Percentiles rank a stretch among this genome's conserved stretches.
phyloP scores from a whole-genome alignment of 2,797 vertebrate species.

The Prunella strophiata region DNA sequence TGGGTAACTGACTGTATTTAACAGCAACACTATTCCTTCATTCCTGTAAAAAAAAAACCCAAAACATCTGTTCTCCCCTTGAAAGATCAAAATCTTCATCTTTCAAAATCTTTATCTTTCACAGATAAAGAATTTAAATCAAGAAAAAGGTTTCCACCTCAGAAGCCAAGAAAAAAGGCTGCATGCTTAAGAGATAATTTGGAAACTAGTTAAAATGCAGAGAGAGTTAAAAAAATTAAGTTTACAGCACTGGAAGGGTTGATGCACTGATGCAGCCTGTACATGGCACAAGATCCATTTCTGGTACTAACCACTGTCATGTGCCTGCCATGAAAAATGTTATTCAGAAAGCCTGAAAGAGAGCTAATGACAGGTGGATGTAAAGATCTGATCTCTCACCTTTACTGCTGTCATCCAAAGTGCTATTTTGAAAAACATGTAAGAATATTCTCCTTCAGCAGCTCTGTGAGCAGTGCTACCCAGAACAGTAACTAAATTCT shows the following conservation, averaged over 20 bases:
- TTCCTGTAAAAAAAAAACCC: not conserved
- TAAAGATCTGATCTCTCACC: not conserved
- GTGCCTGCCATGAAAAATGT: not conserved
- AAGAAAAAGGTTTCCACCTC: not conserved
- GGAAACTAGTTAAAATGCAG: not conserved
- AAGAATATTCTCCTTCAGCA: not conserved
- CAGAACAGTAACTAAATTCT: not conserved
- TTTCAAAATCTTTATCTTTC: not conserved
- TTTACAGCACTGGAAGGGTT: not conserved
- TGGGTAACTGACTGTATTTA: not conserved
- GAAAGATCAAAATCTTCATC: not conserved
- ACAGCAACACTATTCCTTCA: not conserved
- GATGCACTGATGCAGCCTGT: not conserved
- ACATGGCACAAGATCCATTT: not conserved
- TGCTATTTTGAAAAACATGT: not conserved
- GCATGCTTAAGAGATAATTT: not conserved
- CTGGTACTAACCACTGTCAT: not conserved
- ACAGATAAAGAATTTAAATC: not conserved
- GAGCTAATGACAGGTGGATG: not conserved
- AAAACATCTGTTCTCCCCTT: not conserved
- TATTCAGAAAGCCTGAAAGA: not conserved
- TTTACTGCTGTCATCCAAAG: not conserved
- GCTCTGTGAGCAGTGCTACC: accelerated
- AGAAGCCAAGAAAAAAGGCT: not conserved
- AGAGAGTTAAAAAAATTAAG: not conserved